Evolutionary conservation across 2,797 vertebrate genomes (phyloP), one percentile per base, ranked within the genome.

Genomic region (Arremon aurantiirostris): DNA sequence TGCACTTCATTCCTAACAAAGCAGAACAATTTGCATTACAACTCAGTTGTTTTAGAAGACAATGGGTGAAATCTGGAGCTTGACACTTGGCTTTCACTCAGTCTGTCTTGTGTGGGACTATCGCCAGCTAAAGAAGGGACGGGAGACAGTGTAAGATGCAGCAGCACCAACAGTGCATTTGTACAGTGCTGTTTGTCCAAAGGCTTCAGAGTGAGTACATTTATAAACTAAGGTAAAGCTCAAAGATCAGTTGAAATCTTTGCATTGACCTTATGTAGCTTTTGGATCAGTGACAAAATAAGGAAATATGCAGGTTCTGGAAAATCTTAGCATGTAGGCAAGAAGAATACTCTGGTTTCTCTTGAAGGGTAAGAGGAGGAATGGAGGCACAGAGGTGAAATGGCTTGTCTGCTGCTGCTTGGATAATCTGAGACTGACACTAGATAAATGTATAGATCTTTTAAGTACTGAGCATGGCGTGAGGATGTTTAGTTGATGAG

Each of bases 11-110:
- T 75, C 64, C 37, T 80, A 89, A 92, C 76, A 93, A 95, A 92
- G 89, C 56, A 73, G 64, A 80, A 77, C 53, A 91, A 89, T 87
- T 85, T 89, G 71, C 78, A 82, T 90, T 75, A 75, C 42, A 82
- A 84, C 65, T 68, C 78, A 56, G 75, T 82, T 89, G 57, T 89
- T 94, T 73, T 44, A 82, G 83, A 87, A 90, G 71, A 89, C 83
- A 94, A 49, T 69, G 46, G 57, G 37, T 49, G 50, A 92, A 95
- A 94, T 85, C 82, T 89, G 84, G 84, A 94, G 82, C 39, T 63
- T 26, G 41, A 69, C 79, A 47, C 61, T 81, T 90, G 69, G 50
- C 47, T 94, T 97, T 94, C 34, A 12, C 26, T 87, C 60, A 56
- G n/a, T 55, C 72, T 86, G 82, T 94, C 56, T 89, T 87, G 52